These are phyloP conservation scores for Jaculus jaculus DNA, from an alignment of 2,113 vertebrate genomes.

Conservation along the genomic window DNA sequence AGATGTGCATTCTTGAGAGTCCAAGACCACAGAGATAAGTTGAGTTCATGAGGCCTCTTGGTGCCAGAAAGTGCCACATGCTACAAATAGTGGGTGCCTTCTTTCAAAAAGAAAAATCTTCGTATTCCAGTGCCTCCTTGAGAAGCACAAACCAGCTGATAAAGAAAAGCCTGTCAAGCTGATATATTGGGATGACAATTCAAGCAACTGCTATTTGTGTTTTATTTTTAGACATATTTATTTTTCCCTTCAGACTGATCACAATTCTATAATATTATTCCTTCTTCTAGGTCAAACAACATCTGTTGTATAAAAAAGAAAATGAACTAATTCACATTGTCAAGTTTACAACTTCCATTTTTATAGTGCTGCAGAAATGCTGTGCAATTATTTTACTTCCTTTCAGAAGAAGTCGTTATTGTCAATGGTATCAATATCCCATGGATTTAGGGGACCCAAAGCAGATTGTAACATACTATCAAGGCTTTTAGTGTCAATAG, in stretches of 20 bases:
- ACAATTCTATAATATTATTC: constrained; percentile 80
- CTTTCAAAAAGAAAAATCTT: constrained; percentile 35
- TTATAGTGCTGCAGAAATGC: constrained; percentile 46
- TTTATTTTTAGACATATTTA: constrained; percentile 80
- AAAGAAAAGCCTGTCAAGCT: constrained; percentile 75
- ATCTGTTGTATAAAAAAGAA: constrained; percentile 80
- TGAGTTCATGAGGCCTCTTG: neutral
- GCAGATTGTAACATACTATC: constrained; percentile 50
- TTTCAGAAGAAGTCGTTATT: constrained; percentile 61
- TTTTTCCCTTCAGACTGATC: constrained; percentile 79
- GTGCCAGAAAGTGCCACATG: neutral
- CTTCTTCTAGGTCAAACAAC: constrained; percentile 84
- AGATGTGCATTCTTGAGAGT: neutral
- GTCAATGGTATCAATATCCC: constrained; percentile 57
- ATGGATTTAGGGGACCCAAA: constrained; percentile 16
- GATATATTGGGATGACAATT: constrained; percentile 81
- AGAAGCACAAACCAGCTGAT: constrained; percentile 66
- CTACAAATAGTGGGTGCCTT: neutral
- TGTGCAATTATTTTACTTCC: constrained; percentile 63
- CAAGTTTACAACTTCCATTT: constrained; percentile 75
- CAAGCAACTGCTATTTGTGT: constrained; percentile 82
- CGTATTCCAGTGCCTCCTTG: constrained; percentile 62
- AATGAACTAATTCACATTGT: constrained; percentile 79
- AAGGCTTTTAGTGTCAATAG: constrained; percentile 53
- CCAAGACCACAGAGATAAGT: neutral